These are phyloP conservation scores for Bradypus variegatus DNA, from an alignment of 2,797 vertebrate species.

Conservation along the genomic window DNA sequence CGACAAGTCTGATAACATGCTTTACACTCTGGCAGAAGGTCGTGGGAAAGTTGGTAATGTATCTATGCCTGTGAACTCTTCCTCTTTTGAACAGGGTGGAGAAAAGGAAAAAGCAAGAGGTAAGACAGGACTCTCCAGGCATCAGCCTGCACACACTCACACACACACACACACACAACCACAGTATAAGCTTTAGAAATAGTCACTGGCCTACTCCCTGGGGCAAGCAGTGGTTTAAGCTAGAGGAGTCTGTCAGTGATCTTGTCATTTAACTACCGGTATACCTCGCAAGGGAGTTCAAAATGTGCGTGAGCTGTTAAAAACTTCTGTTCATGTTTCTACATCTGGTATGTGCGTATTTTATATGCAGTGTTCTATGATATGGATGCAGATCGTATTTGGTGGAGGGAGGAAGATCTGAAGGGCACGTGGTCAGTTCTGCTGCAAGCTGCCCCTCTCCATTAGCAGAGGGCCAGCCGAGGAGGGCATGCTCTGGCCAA, in stretches of 20 bases:
- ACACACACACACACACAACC: conserved; percentile 4
- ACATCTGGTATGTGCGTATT: not conserved
- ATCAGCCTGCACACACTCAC: conserved; percentile 17
- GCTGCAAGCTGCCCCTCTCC: not conserved
- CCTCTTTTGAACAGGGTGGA: conserved; percentile 61
- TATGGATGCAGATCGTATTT: not conserved
- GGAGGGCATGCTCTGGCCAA: not conserved
- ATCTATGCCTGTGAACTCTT: conserved; percentile 57
- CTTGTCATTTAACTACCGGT: conserved; percentile 56
- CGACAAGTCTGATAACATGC: conserved; percentile 65
- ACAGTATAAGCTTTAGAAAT: conserved; percentile 64
- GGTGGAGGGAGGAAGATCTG: not conserved
- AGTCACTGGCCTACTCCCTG: conserved; percentile 53
- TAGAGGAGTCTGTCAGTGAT: conserved; percentile 50
- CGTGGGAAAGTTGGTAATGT: conserved; percentile 44
- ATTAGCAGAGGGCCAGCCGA: not conserved
- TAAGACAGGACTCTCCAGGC: conserved; percentile 47
- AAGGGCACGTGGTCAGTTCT: not conserved
- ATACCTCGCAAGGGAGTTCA: conserved; percentile 63
- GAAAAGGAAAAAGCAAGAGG: conserved; percentile 33
- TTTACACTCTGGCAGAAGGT: conserved; percentile 58
- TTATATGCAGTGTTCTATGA: not conserved
- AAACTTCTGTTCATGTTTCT: conserved; percentile 39
- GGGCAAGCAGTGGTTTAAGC: conserved; percentile 50
- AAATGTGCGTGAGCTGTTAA: conserved; percentile 55